Evolutionary conservation across 2,797 vertebrate genomes (phyloP).

Genomic region (Lepidocolaptes lacrymiger): DNA sequence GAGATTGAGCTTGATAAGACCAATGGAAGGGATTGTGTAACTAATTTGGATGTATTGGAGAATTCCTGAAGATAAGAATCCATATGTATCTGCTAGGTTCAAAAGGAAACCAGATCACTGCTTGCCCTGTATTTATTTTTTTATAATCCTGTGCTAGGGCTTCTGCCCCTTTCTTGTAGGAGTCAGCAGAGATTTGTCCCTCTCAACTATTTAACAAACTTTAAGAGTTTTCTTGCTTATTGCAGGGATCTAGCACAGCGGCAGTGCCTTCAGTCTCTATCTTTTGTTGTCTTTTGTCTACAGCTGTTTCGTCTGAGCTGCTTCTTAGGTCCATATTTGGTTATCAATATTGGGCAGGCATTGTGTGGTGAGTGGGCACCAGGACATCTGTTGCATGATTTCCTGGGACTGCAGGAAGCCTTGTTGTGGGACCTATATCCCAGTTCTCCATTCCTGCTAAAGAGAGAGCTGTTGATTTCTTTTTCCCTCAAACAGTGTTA

Average conservation of each 20-base stretch:
- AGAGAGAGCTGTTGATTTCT: neutral
- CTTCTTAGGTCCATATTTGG: neutral
- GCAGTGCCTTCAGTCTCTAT: neutral
- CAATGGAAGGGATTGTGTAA: neutral
- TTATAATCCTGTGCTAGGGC: constrained; percentile 23
- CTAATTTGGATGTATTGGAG: constrained; percentile 50
- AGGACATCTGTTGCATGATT: neutral
- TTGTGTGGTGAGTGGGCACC: neutral
- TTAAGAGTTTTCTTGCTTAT: neutral
- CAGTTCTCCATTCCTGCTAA: neutral
- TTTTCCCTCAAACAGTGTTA: constrained; percentile 10
- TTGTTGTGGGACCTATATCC: neutral
- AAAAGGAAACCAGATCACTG: constrained; percentile 36
- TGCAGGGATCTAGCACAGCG: neutral
- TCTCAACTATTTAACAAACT: neutral
- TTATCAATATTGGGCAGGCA: neutral
- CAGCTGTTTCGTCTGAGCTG: neutral
- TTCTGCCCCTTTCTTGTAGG: constrained; percentile 18
- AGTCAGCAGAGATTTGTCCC: constrained; percentile 6
- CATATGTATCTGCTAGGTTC: constrained; percentile 27
- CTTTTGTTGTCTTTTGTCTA: neutral
- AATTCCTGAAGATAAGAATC: constrained; percentile 55
- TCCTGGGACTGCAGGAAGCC: neutral
- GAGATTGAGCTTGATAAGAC: neutral
- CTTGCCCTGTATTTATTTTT: constrained; percentile 46